phyloP scores from a whole-genome alignment of 2,113 vertebrate species.

The Oryzias javanicus region DNA sequence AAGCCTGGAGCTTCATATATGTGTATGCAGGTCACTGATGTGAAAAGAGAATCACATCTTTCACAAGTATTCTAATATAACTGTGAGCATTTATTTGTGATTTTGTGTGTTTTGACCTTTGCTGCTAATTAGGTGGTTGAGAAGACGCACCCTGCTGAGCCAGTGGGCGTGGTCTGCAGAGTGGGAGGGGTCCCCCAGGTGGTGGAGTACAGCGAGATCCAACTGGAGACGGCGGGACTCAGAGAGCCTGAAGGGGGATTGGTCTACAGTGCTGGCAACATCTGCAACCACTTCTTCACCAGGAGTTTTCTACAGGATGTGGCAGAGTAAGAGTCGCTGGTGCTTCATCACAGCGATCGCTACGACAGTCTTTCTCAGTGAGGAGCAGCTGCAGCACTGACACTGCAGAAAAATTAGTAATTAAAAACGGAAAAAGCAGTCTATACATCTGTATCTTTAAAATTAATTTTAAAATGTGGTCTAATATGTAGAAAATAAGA shows the following conservation, averaged over 20 bases:
- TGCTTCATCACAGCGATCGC: background rate
- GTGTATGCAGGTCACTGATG: too few species aligned
- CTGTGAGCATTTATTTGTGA: background rate
- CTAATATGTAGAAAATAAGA: too few species aligned
- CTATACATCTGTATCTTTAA: too few species aligned
- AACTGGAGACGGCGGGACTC: conserved; percentile 69
- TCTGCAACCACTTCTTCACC: conserved; percentile 96
- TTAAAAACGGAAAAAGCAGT: too few species aligned
- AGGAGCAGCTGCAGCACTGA: background rate
- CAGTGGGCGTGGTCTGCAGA: conserved; percentile 90
- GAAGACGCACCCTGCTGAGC: conserved; percentile 84
- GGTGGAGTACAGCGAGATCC: conserved; percentile 94
- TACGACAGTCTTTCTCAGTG: background rate
- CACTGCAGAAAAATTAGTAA: background rate
- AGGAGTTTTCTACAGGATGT: conserved; percentile 82
- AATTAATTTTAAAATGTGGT: too few species aligned
- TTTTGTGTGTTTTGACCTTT: background rate
- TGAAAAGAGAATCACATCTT: too few species aligned
- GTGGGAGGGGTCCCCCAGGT: conserved; percentile 85
- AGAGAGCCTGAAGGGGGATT: conserved; percentile 72
- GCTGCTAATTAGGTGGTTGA: conserved; percentile 85
- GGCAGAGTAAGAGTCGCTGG: conserved; percentile 76
- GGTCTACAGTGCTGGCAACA: conserved; percentile 85
- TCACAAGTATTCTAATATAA: too few species aligned
- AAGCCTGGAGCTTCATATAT: too few species aligned